phyloP scores from a whole-genome alignment of 1,140 invertebrate species.

The Bombus sibiricus region DNA sequence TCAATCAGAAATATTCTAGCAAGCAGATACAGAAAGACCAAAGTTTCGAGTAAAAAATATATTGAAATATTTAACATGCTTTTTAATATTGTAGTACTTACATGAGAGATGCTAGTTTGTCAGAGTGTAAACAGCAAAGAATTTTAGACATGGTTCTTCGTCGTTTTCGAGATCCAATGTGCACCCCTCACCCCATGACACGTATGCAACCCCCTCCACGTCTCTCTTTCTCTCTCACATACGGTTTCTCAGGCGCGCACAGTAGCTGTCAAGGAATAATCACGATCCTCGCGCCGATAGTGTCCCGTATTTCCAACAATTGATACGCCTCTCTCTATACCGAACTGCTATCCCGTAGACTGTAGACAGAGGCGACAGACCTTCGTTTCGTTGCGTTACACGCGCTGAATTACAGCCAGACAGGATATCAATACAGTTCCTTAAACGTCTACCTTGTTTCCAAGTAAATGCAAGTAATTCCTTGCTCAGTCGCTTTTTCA shows the following conservation, averaged over 20 bases:
- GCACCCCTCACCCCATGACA: slow-evolving; percentile 10
- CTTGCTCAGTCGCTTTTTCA: neutral
- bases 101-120: neutral
- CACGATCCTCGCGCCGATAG: slow-evolving; percentile 66
- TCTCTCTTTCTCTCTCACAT: no score
- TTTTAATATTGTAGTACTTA: neutral
- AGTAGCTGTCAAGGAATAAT: slow-evolving; percentile 70
- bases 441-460: slow-evolving; percentile 33
- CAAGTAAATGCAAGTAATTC: neutral
- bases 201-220: neutral
- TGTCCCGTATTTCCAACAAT: slow-evolving; percentile 69
- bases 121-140: neutral
- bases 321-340: slow-evolving; percentile 62
- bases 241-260: slow-evolving; percentile 22
- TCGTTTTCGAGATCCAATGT: neutral
- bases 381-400: slow-evolving; percentile 63
- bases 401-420: slow-evolving; percentile 40
- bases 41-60: neutral
- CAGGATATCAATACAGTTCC: slow-evolving; percentile 54
- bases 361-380: slow-evolving; percentile 44
- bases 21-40: no score
- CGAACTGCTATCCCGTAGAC: slow-evolving; percentile 29
- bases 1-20: neutral
- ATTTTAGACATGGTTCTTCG: neutral
- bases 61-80: neutral